phyloP scores from a whole-genome alignment of 2,797 vertebrate species.

The Todus mexicanus region DNA sequence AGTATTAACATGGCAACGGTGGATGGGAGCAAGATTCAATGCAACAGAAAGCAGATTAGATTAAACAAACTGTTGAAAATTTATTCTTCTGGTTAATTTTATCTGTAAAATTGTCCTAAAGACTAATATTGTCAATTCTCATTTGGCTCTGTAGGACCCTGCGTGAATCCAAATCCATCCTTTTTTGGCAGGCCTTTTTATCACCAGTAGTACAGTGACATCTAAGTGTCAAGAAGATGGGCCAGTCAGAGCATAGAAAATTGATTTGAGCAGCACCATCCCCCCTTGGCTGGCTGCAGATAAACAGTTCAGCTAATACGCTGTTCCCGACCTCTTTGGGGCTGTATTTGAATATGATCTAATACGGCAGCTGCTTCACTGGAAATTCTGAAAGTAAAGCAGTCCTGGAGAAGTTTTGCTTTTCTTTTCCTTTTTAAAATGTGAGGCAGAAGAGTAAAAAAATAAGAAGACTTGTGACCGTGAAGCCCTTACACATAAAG shows the following conservation, averaged over 20 bases:
- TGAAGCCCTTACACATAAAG: not conserved
- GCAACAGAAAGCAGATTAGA: slow-evolving; percentile 36
- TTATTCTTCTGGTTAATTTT: slow-evolving; percentile 62
- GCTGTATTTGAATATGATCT: slow-evolving; percentile 51
- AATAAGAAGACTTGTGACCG: not conserved
- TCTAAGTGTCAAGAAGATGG: slow-evolving; percentile 63
- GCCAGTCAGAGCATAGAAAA: slow-evolving; percentile 62
- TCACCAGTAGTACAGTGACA: slow-evolving; percentile 56
- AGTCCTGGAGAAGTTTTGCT: slow-evolving; percentile 44
- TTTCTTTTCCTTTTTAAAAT: slow-evolving; percentile 16
- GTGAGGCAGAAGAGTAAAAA: not conserved
- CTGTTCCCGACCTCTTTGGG: slow-evolving; percentile 34
- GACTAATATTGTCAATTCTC: slow-evolving; percentile 64
- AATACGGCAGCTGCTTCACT: slow-evolving; percentile 20
- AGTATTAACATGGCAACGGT: not conserved
- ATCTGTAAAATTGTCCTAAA: slow-evolving; percentile 60
- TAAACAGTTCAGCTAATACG: slow-evolving; percentile 28
- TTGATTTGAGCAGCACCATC: slow-evolving; percentile 57
- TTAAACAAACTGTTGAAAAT: slow-evolving; percentile 55
- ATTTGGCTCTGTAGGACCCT: slow-evolving; percentile 51
- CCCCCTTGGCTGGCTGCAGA: slow-evolving; percentile 35
- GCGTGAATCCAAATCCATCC: slow-evolving; percentile 46
- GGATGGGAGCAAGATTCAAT: not conserved
- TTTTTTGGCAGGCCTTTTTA: slow-evolving; percentile 63
- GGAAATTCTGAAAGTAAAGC: not conserved